Conservation (phyloP, 2,888 invertebrate genomes). For the Sminthurides aquaticus region DNA sequence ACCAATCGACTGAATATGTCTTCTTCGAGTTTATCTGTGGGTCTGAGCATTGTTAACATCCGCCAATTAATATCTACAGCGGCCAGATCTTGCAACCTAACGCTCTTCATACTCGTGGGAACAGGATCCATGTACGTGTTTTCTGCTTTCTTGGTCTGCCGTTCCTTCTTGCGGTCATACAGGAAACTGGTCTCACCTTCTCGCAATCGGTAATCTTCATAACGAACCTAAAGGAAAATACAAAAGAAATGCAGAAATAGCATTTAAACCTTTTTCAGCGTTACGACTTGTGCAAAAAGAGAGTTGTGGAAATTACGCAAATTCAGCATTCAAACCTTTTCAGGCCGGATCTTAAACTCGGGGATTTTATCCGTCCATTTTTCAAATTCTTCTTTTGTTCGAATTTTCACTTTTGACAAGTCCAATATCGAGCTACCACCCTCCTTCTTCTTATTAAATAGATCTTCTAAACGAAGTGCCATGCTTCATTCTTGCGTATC, state of each 20-base stretch:
- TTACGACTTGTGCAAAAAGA: not conserved
- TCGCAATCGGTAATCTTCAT: slow-evolving; percentile 68
- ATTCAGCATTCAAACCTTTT: slow-evolving; percentile 56
- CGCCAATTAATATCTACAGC: slow-evolving; percentile 84
- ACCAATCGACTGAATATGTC: slow-evolving; percentile 69
- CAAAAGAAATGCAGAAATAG: not conserved
- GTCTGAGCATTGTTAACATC: slow-evolving; percentile 80
- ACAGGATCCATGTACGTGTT: slow-evolving; percentile 60
- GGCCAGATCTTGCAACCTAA: slow-evolving; percentile 69
- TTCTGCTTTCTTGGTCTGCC: slow-evolving; percentile 58
- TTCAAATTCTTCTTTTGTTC: slow-evolving; percentile 72
- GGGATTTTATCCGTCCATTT: slow-evolving; percentile 77
- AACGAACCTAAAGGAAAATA: slow-evolving; percentile 53
- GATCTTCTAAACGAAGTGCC: slow-evolving; percentile 71
- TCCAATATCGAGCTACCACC: slow-evolving; percentile 69
- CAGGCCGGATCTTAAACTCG: slow-evolving; percentile 80
- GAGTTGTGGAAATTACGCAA: not conserved
- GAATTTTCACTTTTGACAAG: slow-evolving; percentile 68
- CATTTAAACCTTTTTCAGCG: slow-evolving; percentile 63
- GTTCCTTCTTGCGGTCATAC: slow-evolving; percentile 61
- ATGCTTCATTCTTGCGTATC: too few relatives aligned
- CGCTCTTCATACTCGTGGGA: slow-evolving; percentile 69
- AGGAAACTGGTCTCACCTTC: slow-evolving; percentile 59
- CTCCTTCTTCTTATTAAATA: slow-evolving; percentile 77
- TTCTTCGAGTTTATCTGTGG: slow-evolving; percentile 74